Evolutionary conservation across 2,888 invertebrate species (phyloP), one percentile per base, ranked within the genome.

Genomic region (Pseudanteris insignis): DNA sequence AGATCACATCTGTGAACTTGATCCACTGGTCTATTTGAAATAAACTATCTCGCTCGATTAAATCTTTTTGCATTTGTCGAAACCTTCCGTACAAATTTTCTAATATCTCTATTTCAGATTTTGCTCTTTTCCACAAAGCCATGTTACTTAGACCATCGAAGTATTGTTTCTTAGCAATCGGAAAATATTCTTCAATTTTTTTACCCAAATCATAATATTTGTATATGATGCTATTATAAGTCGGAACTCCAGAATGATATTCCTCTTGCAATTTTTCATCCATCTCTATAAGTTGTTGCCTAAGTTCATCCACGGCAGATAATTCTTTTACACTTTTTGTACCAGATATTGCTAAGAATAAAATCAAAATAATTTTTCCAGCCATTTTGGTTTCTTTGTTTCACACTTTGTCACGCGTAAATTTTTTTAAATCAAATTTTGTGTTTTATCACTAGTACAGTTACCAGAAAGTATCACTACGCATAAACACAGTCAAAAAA

Each of bases 81-180:
- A 89, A 91, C 33, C 84, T 85, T 62, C 84, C 85, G 75, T 90
- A 91, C 43, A 89, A 77, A 0, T 86, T 86, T 61, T 88, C 86
- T 18, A 92, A 82, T 10, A 84, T 80, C 33, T 84, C 81, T 68
- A 89, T 74, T 72, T 88, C 87, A 21, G 84, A 82, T 54, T 86
- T 82, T 1, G 87, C 82, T 46, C 84, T 81, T 24, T 81, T 83
- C 88, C 90, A 90, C 59, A 87, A 79, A 85, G 88, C 89, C 4
- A 75, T 24, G 3, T 85, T 81, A 26, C 77, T 77, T 43, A 78
- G 44, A 0, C 67, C 57, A 2, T 66, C 65, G 12, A 77, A 60
- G 28, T 71, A 47, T 10, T 68, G 47, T n/a, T 69, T 67, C 29
- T 62, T 53, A 5, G 46, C 25, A 1, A 7, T 34, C 0, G 71